Evolutionary conservation across 2,113 vertebrate genomes (phyloP), one percentile per base, ranked within the genome.

Genomic region (Tichodroma muraria): DNA sequence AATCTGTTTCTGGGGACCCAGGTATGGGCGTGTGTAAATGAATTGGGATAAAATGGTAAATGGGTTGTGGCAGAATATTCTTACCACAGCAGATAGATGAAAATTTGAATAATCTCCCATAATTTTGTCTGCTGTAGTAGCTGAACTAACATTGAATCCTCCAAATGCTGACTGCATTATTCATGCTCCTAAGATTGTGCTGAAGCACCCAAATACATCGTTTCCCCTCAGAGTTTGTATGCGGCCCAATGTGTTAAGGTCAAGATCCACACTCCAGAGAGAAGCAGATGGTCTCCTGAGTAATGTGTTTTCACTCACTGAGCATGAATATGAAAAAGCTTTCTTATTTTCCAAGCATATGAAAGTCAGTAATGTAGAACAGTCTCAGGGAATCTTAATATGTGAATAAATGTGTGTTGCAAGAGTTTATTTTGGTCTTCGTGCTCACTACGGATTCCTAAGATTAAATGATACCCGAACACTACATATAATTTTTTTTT

Each of bases 281-380:
- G 91, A 95, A 96, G 87, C 92, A 95, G 90, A 94, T 88, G 87
- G 90, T 94, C 85, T 96, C 68, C 73, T 86, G 94, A 95, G 65
- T 90, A 90, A 95, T 88, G 37, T 93, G 60, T 96, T 94, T 91
- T 92, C 64, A 73, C 65, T 95, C 64, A n/a, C 80, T 86, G 49
- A 45, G 80, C 76, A 87, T 77, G 60, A 38, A 53, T 91, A 91
- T 71, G 88, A 91, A 95, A 94, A 73, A 85, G 60, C 37, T 24
- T 85, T 68, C 76, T 89, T 84, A 88, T 92, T 94, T 96, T 95
- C 89, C 93, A 69, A 76, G 91, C 65, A 81, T 65, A 54, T 72
- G 88, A 88, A 85, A 52, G 40, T 93, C 83, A 96, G 80, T 84
- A 95, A 94, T 77, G 90, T 73, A 96, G 79, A 96, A 80, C 85